Evolutionary conservation across 2,113 vertebrate species (phyloP).

Genomic region (Mesoclemmys tuberculata): DNA sequence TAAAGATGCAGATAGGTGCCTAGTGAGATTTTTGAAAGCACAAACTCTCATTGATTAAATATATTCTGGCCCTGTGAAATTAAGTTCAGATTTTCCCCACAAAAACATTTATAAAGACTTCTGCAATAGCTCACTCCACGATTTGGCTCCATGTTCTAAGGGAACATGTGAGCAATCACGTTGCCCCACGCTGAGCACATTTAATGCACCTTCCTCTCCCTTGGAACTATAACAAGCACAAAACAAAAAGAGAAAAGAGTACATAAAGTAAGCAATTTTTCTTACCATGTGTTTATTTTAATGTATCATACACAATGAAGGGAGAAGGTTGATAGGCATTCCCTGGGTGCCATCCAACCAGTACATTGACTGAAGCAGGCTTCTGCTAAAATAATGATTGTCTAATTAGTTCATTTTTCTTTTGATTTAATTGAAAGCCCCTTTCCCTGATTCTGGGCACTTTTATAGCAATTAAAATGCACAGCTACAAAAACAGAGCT

Average conservation of each 20-base stretch:
- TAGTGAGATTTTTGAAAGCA: background rate
- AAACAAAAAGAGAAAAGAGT: background rate
- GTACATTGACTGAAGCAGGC: background rate
- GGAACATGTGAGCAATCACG: background rate
- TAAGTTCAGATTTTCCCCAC: background rate
- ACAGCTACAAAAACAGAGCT: background rate
- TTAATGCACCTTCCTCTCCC: background rate
- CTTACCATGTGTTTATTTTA: background rate
- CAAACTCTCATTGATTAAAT: background rate
- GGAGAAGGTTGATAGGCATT: background rate
- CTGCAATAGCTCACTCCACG: conserved; percentile 17
- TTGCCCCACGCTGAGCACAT: background rate
- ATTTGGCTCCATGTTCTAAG: background rate
- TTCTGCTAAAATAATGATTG: background rate
- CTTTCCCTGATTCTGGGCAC: background rate
- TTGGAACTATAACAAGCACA: background rate
- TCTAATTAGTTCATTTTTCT: background rate
- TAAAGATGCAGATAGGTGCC: background rate
- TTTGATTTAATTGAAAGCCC: background rate
- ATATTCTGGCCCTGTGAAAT: background rate
- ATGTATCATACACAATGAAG: background rate
- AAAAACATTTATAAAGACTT: background rate
- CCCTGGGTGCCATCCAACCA: background rate
- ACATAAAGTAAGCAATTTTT: background rate
- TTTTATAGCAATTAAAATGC: background rate